These are phyloP conservation scores for Uloborus plumipes DNA, from an alignment of 2,888 invertebrate genomes.

Conservation along the genomic window DNA sequence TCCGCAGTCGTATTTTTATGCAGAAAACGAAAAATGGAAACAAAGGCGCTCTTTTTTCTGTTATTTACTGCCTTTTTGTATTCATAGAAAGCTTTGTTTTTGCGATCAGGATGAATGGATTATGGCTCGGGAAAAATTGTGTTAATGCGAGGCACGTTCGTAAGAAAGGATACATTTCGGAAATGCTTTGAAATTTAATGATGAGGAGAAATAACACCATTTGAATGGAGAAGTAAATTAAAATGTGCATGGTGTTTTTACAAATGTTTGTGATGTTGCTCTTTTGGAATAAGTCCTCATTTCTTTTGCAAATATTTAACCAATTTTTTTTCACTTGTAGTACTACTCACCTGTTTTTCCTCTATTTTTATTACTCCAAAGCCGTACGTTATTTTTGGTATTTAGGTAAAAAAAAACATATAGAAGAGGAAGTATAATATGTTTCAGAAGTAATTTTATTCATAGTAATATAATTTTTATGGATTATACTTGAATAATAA, in stretches of 20 bases:
- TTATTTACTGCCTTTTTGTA: slow-evolving; percentile 6
- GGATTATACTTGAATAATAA: too few relatives aligned
- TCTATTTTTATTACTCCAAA: too few relatives aligned
- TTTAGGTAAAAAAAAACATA: too few relatives aligned
- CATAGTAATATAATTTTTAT: too few relatives aligned
- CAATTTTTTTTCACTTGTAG: too few relatives aligned
- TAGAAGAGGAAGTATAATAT: too few relatives aligned
- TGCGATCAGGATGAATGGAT: not conserved
- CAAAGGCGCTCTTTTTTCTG: slow-evolving; percentile 20
- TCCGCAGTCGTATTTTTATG: slow-evolving; percentile 27
- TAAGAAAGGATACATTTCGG: slow-evolving; percentile 11
- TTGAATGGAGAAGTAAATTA: not conserved
- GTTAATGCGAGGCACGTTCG: slow-evolving; percentile 20
- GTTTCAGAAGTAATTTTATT: too few relatives aligned
- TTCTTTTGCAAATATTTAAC: too few relatives aligned
- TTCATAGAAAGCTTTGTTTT: slow-evolving; percentile 5
- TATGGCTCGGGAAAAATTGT: slow-evolving; percentile 1
- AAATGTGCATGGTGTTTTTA: not conserved
- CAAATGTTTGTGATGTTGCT: too few relatives aligned
- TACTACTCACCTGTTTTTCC: too few relatives aligned
- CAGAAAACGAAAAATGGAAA: slow-evolving; percentile 19
- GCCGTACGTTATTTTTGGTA: too few relatives aligned
- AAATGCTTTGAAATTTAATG: not conserved
- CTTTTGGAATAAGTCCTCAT: too few relatives aligned
- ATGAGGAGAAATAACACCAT: slow-evolving; percentile 7